phyloP scores from a whole-genome alignment of 2,888 invertebrate genomes.

The Teinopalpus imperialis region DNA sequence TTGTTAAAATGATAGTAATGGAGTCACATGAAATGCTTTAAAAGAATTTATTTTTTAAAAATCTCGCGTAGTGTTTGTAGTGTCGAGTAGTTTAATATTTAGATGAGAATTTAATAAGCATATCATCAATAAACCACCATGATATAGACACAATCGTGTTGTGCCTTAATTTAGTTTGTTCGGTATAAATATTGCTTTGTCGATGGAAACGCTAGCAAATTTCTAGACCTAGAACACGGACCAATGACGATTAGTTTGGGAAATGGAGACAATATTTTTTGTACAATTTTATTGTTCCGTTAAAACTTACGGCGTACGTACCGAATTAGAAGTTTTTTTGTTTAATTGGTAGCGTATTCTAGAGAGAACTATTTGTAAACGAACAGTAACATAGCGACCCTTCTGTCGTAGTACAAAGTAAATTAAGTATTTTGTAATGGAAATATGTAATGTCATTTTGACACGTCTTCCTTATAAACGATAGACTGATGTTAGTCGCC shows the following conservation, averaged over 20 bases:
- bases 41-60: conserved; percentile 50
- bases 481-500: conserved; percentile 71
- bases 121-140: conserved; percentile 61
- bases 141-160: conserved; percentile 65
- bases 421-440: conserved; percentile 63
- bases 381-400: conserved; percentile 46
- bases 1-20: conserved; percentile 44
- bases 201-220: conserved; percentile 42
- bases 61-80: conserved; percentile 55
- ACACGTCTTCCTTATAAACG: conserved; percentile 66
- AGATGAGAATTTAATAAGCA: conserved; percentile 48
- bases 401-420: conserved; percentile 74
- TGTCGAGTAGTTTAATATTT: conserved; percentile 45
- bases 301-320: conserved; percentile 39
- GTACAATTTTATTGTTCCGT: conserved; percentile 68
- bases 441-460: conserved; percentile 40
- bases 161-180: conserved; percentile 68
- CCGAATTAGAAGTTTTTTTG: conserved; percentile 43
- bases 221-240: conserved; percentile 64
- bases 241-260: conserved; percentile 63
- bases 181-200: conserved; percentile 43
- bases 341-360: conserved; percentile 52
- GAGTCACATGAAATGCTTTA: conserved; percentile 42
- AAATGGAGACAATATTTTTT: conserved; percentile 70
- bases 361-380: conserved; percentile 49